Evolutionary conservation across 2,113 vertebrate genomes (phyloP).

Genomic region (Lathamus discolor): DNA sequence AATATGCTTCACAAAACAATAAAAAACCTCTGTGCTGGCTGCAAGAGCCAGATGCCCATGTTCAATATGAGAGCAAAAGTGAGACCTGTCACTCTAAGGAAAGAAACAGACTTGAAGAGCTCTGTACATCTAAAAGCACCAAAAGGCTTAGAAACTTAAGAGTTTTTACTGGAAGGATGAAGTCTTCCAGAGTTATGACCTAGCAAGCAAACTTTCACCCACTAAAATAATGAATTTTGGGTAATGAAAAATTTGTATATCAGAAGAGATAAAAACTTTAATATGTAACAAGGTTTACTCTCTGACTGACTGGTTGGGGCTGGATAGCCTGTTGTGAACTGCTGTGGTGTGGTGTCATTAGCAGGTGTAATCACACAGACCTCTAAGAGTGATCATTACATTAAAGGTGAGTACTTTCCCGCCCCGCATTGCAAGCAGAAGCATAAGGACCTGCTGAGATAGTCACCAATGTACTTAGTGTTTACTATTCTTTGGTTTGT

Average conservation of each 20-base stretch:
- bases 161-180: not conserved
- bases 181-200: not conserved
- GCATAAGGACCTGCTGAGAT: not conserved
- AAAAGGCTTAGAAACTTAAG: not conserved
- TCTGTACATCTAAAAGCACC: not conserved
- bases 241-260: not conserved
- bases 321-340: not conserved
- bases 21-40: not conserved
- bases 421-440: not conserved
- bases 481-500: constrained; percentile 23
- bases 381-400: not conserved
- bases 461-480: not conserved
- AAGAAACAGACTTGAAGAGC: not conserved
- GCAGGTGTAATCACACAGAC: not conserved
- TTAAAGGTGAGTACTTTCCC: not conserved
- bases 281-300: not conserved
- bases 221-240: not conserved
- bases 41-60: not conserved
- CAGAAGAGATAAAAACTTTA: not conserved
- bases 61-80: not conserved
- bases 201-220: not conserved
- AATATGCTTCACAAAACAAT: not conserved
- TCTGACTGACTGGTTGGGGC: not conserved
- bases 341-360: not conserved
- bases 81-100: not conserved